Evolutionary conservation across 2,797 vertebrate genomes (phyloP).

Genomic region (Alfaro cultratus): DNA sequence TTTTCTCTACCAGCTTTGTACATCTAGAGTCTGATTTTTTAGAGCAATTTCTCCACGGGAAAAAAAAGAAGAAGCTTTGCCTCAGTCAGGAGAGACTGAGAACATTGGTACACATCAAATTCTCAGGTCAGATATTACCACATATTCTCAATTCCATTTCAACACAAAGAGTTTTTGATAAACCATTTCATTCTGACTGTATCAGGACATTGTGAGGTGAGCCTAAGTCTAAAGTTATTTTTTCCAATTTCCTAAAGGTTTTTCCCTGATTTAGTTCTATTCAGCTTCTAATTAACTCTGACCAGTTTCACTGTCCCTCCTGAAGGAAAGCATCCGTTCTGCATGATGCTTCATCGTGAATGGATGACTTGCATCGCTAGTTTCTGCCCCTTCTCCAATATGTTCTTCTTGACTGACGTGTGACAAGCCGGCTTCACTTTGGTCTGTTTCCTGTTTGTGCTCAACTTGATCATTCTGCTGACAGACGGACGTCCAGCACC

Average conservation of each 20-base stretch:
- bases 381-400: not conserved
- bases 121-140: not conserved
- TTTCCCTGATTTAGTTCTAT: not conserved
- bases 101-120: not conserved
- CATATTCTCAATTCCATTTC: not conserved
- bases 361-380: too few relatives aligned
- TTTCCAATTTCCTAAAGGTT: not conserved
- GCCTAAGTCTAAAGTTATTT: not conserved
- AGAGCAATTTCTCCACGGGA: not conserved
- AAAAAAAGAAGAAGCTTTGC: not conserved
- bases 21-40: not conserved
- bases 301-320: not conserved
- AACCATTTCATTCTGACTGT: not conserved
- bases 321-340: not conserved
- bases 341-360: not conserved
- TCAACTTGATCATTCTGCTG: not conserved
- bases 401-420: not conserved
- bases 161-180: not conserved
- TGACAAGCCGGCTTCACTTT: not conserved
- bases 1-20: not conserved
- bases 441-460: not conserved
- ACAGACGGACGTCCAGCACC: conserved; percentile 88
- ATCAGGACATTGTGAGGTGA: not conserved
- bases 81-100: not conserved
- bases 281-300: not conserved